Conservation (phyloP, 2,888 invertebrate genomes). For the Eretmocerus hayati region DNA sequence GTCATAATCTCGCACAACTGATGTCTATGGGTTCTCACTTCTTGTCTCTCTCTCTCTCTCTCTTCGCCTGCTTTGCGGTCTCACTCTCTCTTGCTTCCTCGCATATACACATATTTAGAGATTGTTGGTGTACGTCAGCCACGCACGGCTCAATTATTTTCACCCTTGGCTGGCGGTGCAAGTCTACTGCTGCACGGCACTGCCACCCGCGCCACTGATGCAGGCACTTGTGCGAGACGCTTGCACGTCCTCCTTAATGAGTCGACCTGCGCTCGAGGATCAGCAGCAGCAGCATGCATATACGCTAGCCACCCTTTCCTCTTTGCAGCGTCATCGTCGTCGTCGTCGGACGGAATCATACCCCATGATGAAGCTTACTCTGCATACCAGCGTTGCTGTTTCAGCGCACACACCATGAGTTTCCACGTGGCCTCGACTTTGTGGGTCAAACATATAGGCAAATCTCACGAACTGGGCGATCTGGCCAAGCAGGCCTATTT, state of each 20-base stretch:
- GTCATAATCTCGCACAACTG: conserved; percentile 4
- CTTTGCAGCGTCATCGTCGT: no score
- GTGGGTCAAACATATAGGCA: conserved; percentile 20
- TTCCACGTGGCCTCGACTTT: conserved; percentile 8
- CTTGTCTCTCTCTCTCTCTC: conserved; percentile 9
- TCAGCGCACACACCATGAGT: conserved; percentile 5
- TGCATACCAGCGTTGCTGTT: background rate
- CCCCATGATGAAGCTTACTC: no score
- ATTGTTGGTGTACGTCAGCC: background rate
- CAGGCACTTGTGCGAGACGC: conserved; percentile 16
- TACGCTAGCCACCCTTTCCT: no score
- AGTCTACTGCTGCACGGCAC: no score
- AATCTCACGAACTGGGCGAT: no score
- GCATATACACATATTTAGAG: conserved; percentile 3
- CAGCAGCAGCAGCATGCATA: no score
- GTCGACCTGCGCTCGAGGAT: conserved; percentile 10
- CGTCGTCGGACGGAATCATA: no score
- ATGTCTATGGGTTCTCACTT: conserved; percentile 5
- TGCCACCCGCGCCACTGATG: no score
- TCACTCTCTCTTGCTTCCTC: conserved; percentile 1
- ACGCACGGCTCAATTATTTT: conserved; percentile 35
- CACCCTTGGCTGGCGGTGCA: conserved; percentile 29
- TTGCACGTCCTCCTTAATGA: conserved; percentile 32
- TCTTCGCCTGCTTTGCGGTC: conserved; percentile 2
- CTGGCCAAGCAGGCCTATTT: no score